Percentiles rank a stretch among this genome's conserved stretches.
Conservation (phyloP, 2,797 vertebrate genomes). For the Delichon dasypus region DNA sequence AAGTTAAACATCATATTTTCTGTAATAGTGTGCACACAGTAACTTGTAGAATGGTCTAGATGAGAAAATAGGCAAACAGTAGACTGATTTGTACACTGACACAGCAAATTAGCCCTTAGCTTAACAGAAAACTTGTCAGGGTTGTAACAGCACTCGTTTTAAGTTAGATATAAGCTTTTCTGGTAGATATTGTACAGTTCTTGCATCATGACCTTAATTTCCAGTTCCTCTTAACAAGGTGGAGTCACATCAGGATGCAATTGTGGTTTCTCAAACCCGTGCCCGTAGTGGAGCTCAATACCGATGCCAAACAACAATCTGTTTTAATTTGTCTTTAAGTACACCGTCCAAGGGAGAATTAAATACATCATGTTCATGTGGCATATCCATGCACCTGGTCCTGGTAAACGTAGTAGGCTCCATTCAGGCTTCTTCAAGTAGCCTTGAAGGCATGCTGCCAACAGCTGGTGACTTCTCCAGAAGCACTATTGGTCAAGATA, state of each 20-base stretch:
- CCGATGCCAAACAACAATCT: neutral
- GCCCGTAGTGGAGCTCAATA: neutral
- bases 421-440: neutral
- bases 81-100: neutral
- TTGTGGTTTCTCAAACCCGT: neutral
- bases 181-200: neutral
- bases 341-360: neutral
- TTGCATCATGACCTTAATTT: neutral
- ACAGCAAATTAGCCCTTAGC: neutral
- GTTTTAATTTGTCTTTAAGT: neutral
- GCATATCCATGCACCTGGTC: neutral
- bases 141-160: neutral
- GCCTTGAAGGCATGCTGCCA: neutral
- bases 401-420: neutral
- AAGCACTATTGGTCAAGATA: neutral
- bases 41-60: neutral
- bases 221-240: neutral
- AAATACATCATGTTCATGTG: neutral
- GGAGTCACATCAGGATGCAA: neutral
- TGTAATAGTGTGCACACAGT: neutral
- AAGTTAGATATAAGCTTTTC: neutral
- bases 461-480: neutral
- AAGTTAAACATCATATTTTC: neutral
- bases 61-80: neutral
- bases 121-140: neutral